Conservation (phyloP, 2,113 vertebrate genomes). For the Athene cunicularia region DNA sequence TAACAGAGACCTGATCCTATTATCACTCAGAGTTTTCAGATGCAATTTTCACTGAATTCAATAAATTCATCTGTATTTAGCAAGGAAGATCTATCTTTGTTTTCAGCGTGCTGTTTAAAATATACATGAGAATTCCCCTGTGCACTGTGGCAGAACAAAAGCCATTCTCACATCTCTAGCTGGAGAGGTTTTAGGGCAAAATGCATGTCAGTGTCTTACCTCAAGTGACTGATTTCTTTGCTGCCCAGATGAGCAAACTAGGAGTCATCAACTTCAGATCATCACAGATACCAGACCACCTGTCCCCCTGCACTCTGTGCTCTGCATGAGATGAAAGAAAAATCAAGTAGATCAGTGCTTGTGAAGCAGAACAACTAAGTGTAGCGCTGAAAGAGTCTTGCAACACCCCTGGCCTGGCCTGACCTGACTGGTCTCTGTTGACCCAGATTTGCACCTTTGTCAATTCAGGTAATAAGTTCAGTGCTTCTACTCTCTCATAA, state of each 20-base stretch:
- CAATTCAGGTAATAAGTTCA: neutral
- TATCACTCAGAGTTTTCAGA: neutral
- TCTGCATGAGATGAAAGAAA: neutral
- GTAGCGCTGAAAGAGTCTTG: neutral
- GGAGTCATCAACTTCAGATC: conserved; percentile 5
- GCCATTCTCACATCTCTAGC: neutral
- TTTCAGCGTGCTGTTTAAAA: conserved; percentile 27
- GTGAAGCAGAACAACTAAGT: neutral
- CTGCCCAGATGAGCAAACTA: conserved; percentile 21
- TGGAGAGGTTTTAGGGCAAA: conserved; percentile 13
- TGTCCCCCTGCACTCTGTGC: neutral
- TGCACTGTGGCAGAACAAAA: conserved; percentile 31
- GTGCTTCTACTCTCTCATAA: neutral
- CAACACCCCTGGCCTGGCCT: neutral
- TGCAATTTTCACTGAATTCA: neutral
- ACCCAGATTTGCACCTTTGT: neutral
- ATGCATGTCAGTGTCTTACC: neutral
- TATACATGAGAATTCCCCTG: neutral
- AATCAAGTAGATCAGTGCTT: neutral
- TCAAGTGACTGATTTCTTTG: conserved; percentile 22
- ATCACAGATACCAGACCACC: neutral
- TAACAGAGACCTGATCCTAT: neutral
- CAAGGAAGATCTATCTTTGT: neutral
- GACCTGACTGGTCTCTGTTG: neutral
- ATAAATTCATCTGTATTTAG: neutral